phyloP scores from a whole-genome alignment of 92 coral and sea anemone genomes.

The Epizoanthus stellaris region DNA sequence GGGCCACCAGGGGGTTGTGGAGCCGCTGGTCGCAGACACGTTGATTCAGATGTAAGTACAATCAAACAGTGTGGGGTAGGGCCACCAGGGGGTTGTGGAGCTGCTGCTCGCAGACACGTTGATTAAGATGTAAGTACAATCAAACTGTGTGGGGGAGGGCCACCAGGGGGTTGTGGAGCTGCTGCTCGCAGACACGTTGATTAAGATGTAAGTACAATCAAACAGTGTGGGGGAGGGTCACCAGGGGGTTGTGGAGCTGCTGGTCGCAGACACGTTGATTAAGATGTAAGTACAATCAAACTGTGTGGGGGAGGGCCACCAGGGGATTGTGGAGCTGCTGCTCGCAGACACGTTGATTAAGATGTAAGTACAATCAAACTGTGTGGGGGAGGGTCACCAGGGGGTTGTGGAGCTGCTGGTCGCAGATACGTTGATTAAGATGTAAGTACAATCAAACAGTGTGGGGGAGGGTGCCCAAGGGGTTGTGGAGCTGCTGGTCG shows the following conservation, averaged over 20 bases:
- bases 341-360: constrained; percentile 45
- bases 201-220: constrained; percentile 34
- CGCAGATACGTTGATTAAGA: constrained; percentile 42
- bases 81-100: constrained; percentile 46
- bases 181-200: constrained; percentile 43
- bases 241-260: constrained; percentile 43
- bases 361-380: constrained; percentile 19
- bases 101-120: constrained; percentile 46
- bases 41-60: constrained; percentile 39
- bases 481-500: constrained; percentile 44
- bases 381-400: constrained; percentile 26
- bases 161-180: constrained; percentile 48
- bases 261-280: constrained; percentile 44
- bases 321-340: constrained; percentile 41
- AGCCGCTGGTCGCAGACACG: constrained; percentile 45
- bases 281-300: constrained; percentile 29
- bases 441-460: constrained; percentile 15
- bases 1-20: constrained; percentile 48
- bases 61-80: neutral
- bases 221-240: constrained; percentile 12
- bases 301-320: constrained; percentile 21
- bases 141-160: neutral
- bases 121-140: constrained; percentile 37
- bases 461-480: constrained; percentile 24
- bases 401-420: constrained; percentile 46